Percentiles rank a stretch among this genome's conserved stretches.
phyloP scores from a whole-genome alignment of 2,113 vertebrate species.

The Eptesicus fuscus region DNA sequence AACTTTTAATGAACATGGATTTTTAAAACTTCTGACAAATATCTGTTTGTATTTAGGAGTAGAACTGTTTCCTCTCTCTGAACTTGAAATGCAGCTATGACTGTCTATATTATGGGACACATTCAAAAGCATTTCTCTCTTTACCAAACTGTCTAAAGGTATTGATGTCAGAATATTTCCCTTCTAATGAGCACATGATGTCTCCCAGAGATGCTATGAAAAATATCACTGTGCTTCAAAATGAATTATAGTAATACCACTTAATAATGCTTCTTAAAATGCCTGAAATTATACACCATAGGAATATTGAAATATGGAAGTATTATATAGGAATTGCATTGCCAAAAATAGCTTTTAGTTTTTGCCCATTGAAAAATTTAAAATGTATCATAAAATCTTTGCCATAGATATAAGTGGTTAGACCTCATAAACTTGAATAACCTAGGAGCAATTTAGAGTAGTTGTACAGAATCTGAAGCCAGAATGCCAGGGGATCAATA shows the following conservation, averaged over 20 bases:
- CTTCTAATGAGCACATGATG: slow-evolving; percentile 58
- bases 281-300: slow-evolving; percentile 48
- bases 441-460: not conserved
- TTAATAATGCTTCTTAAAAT: slow-evolving; percentile 62
- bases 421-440: not conserved
- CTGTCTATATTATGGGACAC: slow-evolving; percentile 8
- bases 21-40: slow-evolving; percentile 54
- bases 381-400: slow-evolving; percentile 14
- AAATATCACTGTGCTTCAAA: slow-evolving; percentile 51
- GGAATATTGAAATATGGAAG: slow-evolving; percentile 20
- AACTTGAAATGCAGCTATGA: slow-evolving; percentile 42
- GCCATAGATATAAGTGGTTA: not conserved
- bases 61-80: slow-evolving; percentile 7
- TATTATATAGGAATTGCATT: not conserved
- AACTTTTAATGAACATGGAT: slow-evolving; percentile 20
- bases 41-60: slow-evolving; percentile 44
- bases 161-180: slow-evolving; percentile 61
- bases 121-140: slow-evolving; percentile 51
- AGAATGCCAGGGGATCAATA: not conserved
- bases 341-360: not conserved
- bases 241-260: slow-evolving; percentile 37
- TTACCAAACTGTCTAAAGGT: slow-evolving; percentile 48
- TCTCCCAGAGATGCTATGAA: slow-evolving; percentile 49
- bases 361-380: not conserved
- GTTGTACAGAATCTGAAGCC: not conserved